Conservation (phyloP, 2,888 invertebrate species). For the Leucophenga maculata region DNA sequence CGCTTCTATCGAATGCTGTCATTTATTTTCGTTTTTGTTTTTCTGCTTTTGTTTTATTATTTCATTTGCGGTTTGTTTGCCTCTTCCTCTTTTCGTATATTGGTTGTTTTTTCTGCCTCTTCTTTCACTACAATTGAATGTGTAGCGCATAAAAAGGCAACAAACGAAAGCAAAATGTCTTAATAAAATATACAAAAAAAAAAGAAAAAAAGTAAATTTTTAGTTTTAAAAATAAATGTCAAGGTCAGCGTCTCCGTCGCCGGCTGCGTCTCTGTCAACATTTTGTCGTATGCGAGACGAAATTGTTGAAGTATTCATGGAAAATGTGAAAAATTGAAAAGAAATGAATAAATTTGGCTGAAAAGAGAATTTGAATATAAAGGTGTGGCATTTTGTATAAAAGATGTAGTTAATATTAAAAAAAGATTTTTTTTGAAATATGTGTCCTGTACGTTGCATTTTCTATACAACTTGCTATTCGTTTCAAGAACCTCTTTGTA, state of each 20-base stretch:
- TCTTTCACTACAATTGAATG: conserved; percentile 8
- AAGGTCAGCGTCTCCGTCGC: conserved; percentile 55
- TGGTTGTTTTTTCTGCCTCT: conserved; percentile 30
- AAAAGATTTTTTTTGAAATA: no score
- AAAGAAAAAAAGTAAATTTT: conserved; percentile 53
- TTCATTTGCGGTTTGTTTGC: conserved; percentile 6
- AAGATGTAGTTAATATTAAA: neutral
- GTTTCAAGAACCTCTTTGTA: no score
- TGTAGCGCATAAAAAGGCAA: neutral
- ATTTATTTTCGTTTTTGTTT: neutral
- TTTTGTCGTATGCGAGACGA: conserved; percentile 15
- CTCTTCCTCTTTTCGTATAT: neutral
- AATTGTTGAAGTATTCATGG: conserved; percentile 22
- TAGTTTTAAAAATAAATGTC: conserved; percentile 68
- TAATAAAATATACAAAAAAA: conserved; percentile 30
- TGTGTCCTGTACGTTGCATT: no score
- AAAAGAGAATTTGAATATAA: neutral
- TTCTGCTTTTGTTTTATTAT: conserved; percentile 27
- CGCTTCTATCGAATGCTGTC: neutral
- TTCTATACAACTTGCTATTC: no score
- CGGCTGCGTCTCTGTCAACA: neutral
- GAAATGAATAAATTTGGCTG: no score
- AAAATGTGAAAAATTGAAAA: conserved; percentile 33
- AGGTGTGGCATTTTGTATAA: neutral
- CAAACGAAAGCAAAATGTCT: neutral